Base-by-base conservation (phyloP, 2,113 vertebrate species). In the Cepphus grylle region DNA sequence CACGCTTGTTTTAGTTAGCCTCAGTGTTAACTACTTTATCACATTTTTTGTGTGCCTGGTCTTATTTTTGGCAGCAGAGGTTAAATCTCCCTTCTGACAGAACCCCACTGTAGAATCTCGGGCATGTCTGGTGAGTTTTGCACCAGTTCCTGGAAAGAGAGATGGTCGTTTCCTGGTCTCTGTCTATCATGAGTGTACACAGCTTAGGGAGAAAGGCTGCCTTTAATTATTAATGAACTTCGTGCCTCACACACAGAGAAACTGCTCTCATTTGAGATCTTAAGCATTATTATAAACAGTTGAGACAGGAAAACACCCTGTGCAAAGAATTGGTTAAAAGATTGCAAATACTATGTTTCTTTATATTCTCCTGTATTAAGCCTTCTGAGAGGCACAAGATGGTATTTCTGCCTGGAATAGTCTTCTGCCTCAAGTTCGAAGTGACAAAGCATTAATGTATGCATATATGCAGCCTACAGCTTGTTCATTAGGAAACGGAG, bases 391-490 rank as follows among this genome's bases (percentile, higher is more conserved):
- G 47, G 43, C 91, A 74, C 55, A 94, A 87, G 83, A 84, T 79
- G 81, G 32, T 79, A 86, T 93, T 96, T 97, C 83, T 95, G 63
- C 55, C 63, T 86, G 76, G 32, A 88, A 92, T 52, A 83, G 34
- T 62, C 83, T 92, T 92, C 63, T 78, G 72, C 77, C 56, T 89
- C 0, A 0, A 94, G 80, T 93, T 76, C 0, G 4, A 84, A 88
- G 56, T 81, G 89, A 94, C 73, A 91, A 94, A 95, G 38, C 72
- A 88, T 84, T 94, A 94, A 87, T 59, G 36, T 78, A 96, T 88
- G 87, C 77, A 91, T 90, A 94, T 96, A 87, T 53, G 71, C 84
- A 96, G 84, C 66, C 89, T 72, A 76, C 89, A 93, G 73, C 81
- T 95, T 96, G 78, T 93, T 95, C 84, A 77, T 94, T 82, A 93